These are phyloP conservation scores for Paralvinella palmiformis DNA, from an alignment of 1,140 invertebrate genomes.

Conservation along the genomic window DNA sequence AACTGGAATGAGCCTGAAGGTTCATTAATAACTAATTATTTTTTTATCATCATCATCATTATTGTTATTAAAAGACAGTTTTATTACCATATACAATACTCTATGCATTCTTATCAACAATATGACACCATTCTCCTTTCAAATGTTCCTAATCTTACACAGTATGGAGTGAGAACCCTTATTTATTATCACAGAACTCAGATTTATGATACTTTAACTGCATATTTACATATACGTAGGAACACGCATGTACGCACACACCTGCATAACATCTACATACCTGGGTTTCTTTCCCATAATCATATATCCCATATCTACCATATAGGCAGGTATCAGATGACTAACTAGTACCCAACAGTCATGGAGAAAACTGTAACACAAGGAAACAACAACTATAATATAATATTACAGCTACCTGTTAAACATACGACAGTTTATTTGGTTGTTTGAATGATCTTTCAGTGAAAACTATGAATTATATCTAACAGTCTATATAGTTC, in stretches of 20 bases:
- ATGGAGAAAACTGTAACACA: slow-evolving; percentile 40
- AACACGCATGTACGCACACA: slow-evolving; percentile 13
- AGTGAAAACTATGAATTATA: neutral
- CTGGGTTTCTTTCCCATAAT: slow-evolving; percentile 48
- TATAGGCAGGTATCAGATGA: slow-evolving; percentile 48
- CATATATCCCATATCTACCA: slow-evolving; percentile 42
- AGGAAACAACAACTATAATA: slow-evolving; percentile 5
- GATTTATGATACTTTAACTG: no score
- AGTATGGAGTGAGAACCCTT: no score
- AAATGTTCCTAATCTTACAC: no score
- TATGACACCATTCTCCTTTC: no score
- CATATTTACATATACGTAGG: no score
- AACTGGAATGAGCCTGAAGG: no score
- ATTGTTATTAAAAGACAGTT: no score
- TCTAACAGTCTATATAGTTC: neutral
- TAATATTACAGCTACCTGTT: neutral
- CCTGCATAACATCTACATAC: slow-evolving; percentile 22
- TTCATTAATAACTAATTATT: no score
- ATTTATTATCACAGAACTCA: no score
- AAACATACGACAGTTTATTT: neutral
- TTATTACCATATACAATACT: no score
- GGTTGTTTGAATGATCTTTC: neutral
- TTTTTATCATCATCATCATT: no score
- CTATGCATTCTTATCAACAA: no score
- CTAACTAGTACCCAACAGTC: slow-evolving; percentile 47